Percentiles rank a stretch among this genome's conserved stretches.
Conservation (phyloP, 2,113 vertebrate genomes). For the Coracopsis vasa region DNA sequence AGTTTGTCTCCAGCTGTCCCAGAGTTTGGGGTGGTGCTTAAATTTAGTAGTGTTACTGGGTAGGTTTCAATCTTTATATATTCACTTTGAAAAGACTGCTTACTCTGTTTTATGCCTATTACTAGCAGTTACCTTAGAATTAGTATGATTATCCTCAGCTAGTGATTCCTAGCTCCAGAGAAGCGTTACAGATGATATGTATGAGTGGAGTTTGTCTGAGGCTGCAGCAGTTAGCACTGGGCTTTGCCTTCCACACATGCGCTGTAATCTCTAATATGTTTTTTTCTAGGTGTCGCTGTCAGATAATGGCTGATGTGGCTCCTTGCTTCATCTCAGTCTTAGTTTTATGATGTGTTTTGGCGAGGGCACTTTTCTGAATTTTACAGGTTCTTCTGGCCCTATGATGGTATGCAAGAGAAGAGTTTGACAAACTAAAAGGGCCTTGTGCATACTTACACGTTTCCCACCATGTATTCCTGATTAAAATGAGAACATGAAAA, state of each 20-base stretch:
- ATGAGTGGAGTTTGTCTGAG: conserved; percentile 55
- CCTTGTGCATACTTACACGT: conserved; percentile 74
- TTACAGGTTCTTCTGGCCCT: conserved; percentile 94
- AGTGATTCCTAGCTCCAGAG: conserved; percentile 6
- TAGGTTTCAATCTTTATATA: not conserved
- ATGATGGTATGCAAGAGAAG: conserved; percentile 96
- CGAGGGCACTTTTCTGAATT: conserved; percentile 95
- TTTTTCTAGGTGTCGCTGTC: conserved; percentile 95
- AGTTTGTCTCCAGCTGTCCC: conserved; percentile 35
- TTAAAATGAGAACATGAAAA: conserved; percentile 70
- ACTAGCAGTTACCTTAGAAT: conserved; percentile 11
- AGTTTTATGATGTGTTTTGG: conserved; percentile 96
- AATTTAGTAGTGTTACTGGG: not conserved
- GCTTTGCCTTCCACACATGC: conserved; percentile 97
- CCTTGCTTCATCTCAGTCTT: conserved; percentile 91
- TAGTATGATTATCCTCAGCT: not conserved
- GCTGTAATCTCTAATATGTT: conserved; percentile 99
- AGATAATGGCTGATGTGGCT: conserved; percentile 94
- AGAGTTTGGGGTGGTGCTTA: conserved; percentile 35
- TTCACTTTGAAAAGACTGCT: not conserved
- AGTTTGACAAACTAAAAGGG: conserved; percentile 80
- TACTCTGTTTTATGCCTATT: not conserved
- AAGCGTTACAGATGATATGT: conserved; percentile 32
- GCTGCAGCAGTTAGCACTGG: conserved; percentile 76
- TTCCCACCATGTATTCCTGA: conserved; percentile 71